These are phyloP conservation scores for Drosophila emarginata DNA, from an alignment of 2,888 invertebrate species.

Conservation along the genomic window DNA sequence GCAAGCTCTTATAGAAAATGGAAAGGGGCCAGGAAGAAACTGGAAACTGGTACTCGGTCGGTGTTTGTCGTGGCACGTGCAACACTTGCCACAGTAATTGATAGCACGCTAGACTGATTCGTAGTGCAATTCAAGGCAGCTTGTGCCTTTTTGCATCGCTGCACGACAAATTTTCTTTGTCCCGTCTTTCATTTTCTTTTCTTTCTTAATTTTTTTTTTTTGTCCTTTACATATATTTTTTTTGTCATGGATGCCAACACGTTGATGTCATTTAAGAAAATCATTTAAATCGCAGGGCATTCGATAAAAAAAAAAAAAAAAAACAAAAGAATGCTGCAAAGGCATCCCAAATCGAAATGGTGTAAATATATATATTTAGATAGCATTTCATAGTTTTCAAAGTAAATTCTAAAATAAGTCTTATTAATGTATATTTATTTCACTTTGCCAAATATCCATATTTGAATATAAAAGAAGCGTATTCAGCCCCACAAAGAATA, in stretches of 20 bases:
- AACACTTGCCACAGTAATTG: conserved; percentile 77
- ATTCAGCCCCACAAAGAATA: too few relatives aligned
- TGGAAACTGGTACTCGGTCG: conserved; percentile 26
- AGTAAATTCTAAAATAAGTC: too few relatives aligned
- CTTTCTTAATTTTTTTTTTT: conserved; percentile 25
- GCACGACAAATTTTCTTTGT: conserved; percentile 53
- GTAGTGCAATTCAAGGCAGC: conserved; percentile 59
- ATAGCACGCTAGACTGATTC: conserved; percentile 77
- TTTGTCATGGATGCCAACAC: conserved; percentile 33
- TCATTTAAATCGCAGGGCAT: conserved; percentile 1
- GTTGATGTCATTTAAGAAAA: conserved; percentile 24
- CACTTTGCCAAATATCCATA: too few relatives aligned
- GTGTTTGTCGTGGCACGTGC: conserved; percentile 62
- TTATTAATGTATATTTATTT: too few relatives aligned
- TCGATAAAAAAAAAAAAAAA: neutral
- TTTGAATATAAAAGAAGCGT: too few relatives aligned
- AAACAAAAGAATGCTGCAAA: conserved; percentile 1
- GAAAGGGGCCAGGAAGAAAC: conserved; percentile 13
- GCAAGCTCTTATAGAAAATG: conserved; percentile 39
- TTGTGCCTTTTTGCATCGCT: conserved; percentile 38
- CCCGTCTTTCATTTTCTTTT: neutral
- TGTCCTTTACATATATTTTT: conserved; percentile 17
- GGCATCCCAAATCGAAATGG: neutral
- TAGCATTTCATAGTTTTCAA: neutral
- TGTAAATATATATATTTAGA: neutral